Percentiles rank a stretch among this genome's conserved stretches.
Conservation (phyloP, 1,140 invertebrate genomes). For the Polyergus mexicanus region DNA sequence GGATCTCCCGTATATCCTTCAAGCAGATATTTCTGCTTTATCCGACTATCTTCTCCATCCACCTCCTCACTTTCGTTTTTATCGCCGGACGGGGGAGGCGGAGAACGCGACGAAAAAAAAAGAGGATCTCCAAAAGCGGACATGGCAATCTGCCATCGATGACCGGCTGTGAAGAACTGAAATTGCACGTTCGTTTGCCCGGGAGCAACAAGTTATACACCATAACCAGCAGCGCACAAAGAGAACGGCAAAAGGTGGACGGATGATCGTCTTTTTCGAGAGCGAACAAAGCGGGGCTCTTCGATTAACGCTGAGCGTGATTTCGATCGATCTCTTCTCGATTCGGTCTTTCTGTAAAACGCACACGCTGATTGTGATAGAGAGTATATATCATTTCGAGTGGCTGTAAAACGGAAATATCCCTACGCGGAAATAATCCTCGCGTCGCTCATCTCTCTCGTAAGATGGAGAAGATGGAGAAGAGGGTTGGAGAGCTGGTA, state of each 20-base stretch:
- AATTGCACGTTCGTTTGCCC: constrained; percentile 58
- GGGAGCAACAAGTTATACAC: constrained; percentile 75
- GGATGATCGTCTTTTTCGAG: constrained; percentile 11
- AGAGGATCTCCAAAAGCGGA: background rate
- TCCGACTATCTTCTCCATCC: background rate
- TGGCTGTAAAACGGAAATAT: background rate
- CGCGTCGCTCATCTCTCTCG: constrained; percentile 13
- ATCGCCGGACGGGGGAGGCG: background rate
- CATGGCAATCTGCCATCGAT: constrained; percentile 40
- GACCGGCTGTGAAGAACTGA: constrained; percentile 39
- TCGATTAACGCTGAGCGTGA: constrained; percentile 9
- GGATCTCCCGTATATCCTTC: constrained; percentile 25
- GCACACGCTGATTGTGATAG: background rate
- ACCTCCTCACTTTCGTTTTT: constrained; percentile 26
- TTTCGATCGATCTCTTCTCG: constrained; percentile 8
- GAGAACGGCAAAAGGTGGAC: constrained; percentile 18
- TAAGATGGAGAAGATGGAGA: background rate
- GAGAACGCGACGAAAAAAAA: background rate
- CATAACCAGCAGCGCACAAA: constrained; percentile 65
- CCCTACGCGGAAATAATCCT: background rate
- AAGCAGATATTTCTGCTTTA: constrained; percentile 40
- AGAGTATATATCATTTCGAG: background rate
- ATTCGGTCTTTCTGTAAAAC: background rate
- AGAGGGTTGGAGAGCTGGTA: background rate
- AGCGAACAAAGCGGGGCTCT: background rate